A percentile compares a stretch with the other conserved stretches of the same genome.
Conservation (phyloP, 2,888 invertebrate genomes). For the Parascotia fuliginaria region DNA sequence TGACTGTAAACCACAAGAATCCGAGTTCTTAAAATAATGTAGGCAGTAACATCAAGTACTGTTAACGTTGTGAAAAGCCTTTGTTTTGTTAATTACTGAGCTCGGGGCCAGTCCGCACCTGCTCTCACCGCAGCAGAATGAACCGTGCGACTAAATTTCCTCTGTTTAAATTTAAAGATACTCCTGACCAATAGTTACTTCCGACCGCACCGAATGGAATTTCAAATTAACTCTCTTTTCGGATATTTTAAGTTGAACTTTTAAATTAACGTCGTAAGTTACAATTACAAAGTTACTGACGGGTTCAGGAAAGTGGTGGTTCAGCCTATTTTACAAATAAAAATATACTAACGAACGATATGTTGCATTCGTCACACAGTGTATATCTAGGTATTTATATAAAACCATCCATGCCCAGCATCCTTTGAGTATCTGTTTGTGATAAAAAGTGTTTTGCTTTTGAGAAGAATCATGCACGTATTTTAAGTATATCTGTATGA, state of each 20-base stretch:
- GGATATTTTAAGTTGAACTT: slow-evolving; percentile 40
- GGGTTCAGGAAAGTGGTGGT: background rate
- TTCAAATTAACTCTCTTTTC: slow-evolving; percentile 54
- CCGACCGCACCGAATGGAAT: slow-evolving; percentile 47
- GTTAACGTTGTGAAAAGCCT: slow-evolving; percentile 71
- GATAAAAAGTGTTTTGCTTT: too few species aligned
- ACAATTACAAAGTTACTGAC: background rate
- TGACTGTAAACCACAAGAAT: slow-evolving; percentile 53
- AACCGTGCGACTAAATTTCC: slow-evolving; percentile 70
- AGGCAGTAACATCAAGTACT: slow-evolving; percentile 68
- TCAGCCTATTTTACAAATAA: too few species aligned
- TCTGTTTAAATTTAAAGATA: slow-evolving; percentile 73
- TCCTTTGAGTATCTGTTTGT: too few species aligned
- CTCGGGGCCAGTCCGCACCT: slow-evolving; percentile 69
- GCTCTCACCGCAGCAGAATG: slow-evolving; percentile 71
- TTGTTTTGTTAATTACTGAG: slow-evolving; percentile 79
- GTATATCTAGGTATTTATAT: too few species aligned
- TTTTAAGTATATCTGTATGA: too few species aligned
- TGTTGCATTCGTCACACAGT: too few species aligned
- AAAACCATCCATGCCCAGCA: too few species aligned
- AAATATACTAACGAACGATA: too few species aligned
- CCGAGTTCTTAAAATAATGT: slow-evolving; percentile 65
- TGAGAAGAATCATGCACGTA: too few species aligned
- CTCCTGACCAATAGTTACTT: slow-evolving; percentile 64
- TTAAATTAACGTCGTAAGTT: slow-evolving; percentile 5